These are phyloP conservation scores for Rhogogaster chlorosoma DNA, from an alignment of 2,888 invertebrate species.

Conservation along the genomic window DNA sequence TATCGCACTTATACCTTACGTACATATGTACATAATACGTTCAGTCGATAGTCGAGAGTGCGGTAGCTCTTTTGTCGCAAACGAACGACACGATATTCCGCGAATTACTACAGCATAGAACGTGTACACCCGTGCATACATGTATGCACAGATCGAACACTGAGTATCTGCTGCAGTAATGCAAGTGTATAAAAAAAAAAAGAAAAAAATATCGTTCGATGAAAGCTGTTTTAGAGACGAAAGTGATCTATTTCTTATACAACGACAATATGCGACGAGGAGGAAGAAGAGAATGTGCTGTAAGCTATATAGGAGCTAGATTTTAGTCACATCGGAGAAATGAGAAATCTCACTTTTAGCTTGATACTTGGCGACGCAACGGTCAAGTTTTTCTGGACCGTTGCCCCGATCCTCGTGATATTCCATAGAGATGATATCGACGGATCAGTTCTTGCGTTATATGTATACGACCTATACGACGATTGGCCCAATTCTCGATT, in stretches of 20 bases:
- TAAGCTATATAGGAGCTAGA: background rate
- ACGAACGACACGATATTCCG: background rate
- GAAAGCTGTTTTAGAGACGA: background rate
- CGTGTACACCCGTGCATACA: background rate
- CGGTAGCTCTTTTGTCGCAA: background rate
- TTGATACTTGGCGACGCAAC: background rate
- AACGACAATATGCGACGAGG: background rate
- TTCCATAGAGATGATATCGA: slow-evolving; percentile 5
- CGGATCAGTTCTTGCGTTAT: background rate
- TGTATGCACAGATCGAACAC: background rate
- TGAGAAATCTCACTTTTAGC: slow-evolving; percentile 9
- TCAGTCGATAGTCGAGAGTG: background rate
- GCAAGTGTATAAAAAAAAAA: background rate
- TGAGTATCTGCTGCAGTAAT: background rate
- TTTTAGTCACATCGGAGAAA: background rate
- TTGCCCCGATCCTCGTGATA: background rate
- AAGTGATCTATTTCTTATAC: background rate
- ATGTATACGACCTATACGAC: background rate
- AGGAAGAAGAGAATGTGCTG: slow-evolving; percentile 4
- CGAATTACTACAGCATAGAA: background rate
- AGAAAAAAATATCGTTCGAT: no score
- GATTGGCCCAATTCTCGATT: background rate
- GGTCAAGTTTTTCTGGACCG: background rate
- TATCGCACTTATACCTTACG: background rate
- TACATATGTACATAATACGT: background rate